Conservation (phyloP, 2,797 vertebrate species). For the Parotocinclus haroldoi region DNA sequence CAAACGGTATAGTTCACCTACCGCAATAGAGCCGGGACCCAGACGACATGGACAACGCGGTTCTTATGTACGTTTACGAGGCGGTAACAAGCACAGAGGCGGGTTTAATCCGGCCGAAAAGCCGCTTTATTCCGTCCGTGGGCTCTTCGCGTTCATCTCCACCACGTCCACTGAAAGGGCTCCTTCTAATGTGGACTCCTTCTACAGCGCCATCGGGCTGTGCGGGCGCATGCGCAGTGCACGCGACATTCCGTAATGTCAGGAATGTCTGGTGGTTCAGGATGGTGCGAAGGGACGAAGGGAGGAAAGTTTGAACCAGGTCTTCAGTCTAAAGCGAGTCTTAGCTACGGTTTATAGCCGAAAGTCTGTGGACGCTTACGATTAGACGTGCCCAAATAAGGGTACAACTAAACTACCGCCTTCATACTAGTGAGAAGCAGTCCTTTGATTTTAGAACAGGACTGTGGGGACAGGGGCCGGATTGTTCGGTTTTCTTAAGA, state of each 20-base stretch:
- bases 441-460: too few relatives aligned
- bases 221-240: conserved; percentile 43
- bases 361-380: too few relatives aligned
- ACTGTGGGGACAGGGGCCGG: too few relatives aligned
- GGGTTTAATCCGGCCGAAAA: conserved; percentile 10
- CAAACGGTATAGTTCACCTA: too few relatives aligned
- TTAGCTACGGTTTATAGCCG: too few relatives aligned
- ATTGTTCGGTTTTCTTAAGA: too few relatives aligned
- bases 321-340: too few relatives aligned
- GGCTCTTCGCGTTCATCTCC: not conserved
- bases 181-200: conserved; percentile 12
- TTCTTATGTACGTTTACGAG: conserved; percentile 11
- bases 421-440: too few relatives aligned
- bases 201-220: conserved; percentile 41
- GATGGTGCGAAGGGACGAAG: not conserved
- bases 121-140: conserved; percentile 1
- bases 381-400: too few relatives aligned
- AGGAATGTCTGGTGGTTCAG: not conserved
- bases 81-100: not conserved
- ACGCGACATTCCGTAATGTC: conserved; percentile 28
- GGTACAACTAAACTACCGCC: too few relatives aligned
- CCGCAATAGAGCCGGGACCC: conserved; percentile 7
- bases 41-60: conserved; percentile 11
- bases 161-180: not conserved
- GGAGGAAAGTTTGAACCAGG: conserved; percentile 2